Evolutionary conservation across 2,888 invertebrate species (phyloP).

Genomic region (Salticus scenicus): DNA sequence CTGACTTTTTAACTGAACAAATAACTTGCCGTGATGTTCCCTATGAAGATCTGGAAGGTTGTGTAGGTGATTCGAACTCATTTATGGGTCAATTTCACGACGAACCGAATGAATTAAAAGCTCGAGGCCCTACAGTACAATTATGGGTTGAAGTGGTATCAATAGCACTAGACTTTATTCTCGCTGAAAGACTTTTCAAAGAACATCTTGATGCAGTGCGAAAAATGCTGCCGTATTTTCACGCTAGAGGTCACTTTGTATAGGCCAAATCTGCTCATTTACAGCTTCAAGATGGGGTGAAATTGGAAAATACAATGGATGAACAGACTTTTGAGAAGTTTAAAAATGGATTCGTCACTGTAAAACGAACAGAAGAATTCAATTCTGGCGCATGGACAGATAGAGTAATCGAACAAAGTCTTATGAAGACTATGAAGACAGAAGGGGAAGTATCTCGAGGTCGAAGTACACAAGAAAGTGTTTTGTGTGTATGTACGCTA

Average conservation of each 20-base stretch:
- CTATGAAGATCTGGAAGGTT: too few species aligned
- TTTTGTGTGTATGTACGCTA: neutral
- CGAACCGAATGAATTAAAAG: too few species aligned
- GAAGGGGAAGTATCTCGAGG: neutral
- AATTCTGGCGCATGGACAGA: neutral
- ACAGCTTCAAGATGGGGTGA: neutral
- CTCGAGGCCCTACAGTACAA: neutral
- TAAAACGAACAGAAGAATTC: neutral
- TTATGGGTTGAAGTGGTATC: slow-evolving; percentile 3
- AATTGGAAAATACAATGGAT: neutral
- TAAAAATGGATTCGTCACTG: neutral
- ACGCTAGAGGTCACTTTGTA: neutral
- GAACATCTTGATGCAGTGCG: neutral
- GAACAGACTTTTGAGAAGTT: neutral
- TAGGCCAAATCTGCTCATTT: neutral
- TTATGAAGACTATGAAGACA: slow-evolving; percentile 1
- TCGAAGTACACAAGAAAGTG: too few species aligned
- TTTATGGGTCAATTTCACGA: too few species aligned
- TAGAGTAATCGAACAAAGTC: slow-evolving; percentile 2
- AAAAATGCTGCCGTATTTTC: slow-evolving; percentile 18
- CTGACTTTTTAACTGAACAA: too few species aligned
- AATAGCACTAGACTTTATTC: neutral
- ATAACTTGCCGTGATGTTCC: too few species aligned
- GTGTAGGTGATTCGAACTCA: too few species aligned
- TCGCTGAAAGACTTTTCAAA: neutral